phyloP scores from a whole-genome alignment of 2,888 invertebrate genomes.

The Microdon myrmicae region DNA sequence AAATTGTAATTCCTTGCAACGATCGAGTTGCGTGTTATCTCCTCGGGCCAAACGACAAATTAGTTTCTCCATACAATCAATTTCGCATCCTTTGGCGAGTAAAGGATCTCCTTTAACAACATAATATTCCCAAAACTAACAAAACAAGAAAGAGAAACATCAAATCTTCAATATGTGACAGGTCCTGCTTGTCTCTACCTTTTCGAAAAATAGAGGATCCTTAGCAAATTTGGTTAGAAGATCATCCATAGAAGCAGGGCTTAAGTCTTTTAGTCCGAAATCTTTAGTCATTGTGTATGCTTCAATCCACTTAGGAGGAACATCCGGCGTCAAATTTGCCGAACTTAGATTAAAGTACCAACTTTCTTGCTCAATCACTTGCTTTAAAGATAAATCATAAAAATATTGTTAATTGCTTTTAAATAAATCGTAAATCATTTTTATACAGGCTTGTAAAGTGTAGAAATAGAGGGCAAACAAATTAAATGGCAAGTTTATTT shows the following conservation, averaged over 20 bases:
- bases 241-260: slow-evolving; percentile 72
- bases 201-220: slow-evolving; percentile 56
- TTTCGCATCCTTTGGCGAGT: slow-evolving; percentile 57
- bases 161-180: neutral
- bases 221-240: slow-evolving; percentile 72
- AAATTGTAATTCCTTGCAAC: slow-evolving; percentile 57
- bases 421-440: no score
- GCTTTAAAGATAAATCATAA: no score
- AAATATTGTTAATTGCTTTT: no score
- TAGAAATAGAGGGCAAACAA: no score
- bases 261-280: slow-evolving; percentile 72
- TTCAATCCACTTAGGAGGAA: slow-evolving; percentile 77
- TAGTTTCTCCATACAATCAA: slow-evolving; percentile 55
- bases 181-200: no score
- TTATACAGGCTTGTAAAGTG: no score
- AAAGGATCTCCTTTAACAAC: slow-evolving; percentile 58
- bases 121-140: slow-evolving; percentile 57
- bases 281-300: slow-evolving; percentile 80
- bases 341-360: slow-evolving; percentile 81
- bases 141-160: neutral
- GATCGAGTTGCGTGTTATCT: slow-evolving; percentile 55
- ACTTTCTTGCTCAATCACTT: slow-evolving; percentile 74
- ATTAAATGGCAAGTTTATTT: no score
- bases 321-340: slow-evolving; percentile 73
- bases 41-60: slow-evolving; percentile 59